A percentile compares a stretch with the other conserved stretches of the same genome.
Evolutionary conservation across 1,140 invertebrate genomes (phyloP).

Genomic region (Aphelinus atriplicis): DNA sequence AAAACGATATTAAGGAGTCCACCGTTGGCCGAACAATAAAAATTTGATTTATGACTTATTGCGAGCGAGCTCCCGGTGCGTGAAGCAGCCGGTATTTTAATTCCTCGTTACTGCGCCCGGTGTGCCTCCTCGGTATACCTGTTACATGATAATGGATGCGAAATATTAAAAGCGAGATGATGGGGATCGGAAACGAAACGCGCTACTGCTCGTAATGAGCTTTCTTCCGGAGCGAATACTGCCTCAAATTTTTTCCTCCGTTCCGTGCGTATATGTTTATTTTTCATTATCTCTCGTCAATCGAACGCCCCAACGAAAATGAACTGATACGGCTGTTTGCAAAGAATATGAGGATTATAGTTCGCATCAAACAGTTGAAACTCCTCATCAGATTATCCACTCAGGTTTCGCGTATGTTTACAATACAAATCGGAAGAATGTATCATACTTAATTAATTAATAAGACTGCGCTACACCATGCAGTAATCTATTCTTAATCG

Average conservation of each 20-base stretch:
- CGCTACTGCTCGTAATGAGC: conserved; percentile 11
- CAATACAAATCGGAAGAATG: no score
- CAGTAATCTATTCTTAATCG: no score
- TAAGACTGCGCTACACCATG: no score
- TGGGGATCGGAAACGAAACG: not conserved
- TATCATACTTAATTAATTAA: no score
- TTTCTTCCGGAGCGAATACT: not conserved
- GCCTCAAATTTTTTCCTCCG: no score
- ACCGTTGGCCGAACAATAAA: not conserved
- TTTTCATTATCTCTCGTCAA: conserved; percentile 5
- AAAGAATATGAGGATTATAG: no score
- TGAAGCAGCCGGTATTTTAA: not conserved
- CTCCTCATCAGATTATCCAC: no score
- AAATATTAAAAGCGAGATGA: not conserved
- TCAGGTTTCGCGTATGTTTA: no score
- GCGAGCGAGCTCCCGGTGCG: not conserved
- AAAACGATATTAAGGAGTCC: conserved; percentile 7
- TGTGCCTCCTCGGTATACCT: not conserved
- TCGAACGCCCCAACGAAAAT: no score
- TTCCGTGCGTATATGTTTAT: not conserved
- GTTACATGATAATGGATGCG: not conserved
- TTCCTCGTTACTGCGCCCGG: no score
- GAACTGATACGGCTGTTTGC: no score
- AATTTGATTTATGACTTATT: conserved; percentile 10
- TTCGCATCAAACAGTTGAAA: no score